A percentile compares a stretch with the other conserved stretches of the same genome.
Conservation (phyloP, 2,888 invertebrate genomes). For the Tipula confusa region DNA sequence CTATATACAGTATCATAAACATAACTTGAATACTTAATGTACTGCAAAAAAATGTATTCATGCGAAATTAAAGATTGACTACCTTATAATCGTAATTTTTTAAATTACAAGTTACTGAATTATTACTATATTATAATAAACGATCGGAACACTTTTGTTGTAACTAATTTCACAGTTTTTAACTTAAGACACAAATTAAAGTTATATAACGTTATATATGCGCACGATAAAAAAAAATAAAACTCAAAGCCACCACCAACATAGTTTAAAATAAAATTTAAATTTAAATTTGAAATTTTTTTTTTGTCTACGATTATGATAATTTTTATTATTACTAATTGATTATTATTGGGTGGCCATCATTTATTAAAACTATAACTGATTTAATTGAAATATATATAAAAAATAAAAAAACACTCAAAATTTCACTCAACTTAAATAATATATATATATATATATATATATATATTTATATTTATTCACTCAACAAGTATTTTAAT, state of each 20-base stretch:
- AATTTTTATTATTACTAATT: neutral
- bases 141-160: too few relatives aligned
- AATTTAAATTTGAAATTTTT: too few relatives aligned
- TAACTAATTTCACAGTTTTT: neutral
- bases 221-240: neutral
- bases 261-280: neutral
- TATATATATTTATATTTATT: too few relatives aligned
- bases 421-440: neutral
- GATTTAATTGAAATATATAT: neutral
- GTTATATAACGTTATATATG: neutral
- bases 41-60: neutral
- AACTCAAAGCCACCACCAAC: neutral
- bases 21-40: neutral
- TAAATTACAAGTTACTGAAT: neutral
- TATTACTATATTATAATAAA: neutral
- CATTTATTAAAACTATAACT: neutral
- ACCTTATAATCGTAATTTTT: neutral
- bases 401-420: neutral
- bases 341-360: conserved; percentile 3
- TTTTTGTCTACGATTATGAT: neutral
- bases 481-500: too few relatives aligned
- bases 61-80: neutral
- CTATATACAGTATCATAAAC: too few relatives aligned
- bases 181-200: neutral
- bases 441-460: too few relatives aligned